Evolutionary conservation across 2,888 invertebrate species (phyloP).

Genomic region (Stenoptilia bipunctidactyla): DNA sequence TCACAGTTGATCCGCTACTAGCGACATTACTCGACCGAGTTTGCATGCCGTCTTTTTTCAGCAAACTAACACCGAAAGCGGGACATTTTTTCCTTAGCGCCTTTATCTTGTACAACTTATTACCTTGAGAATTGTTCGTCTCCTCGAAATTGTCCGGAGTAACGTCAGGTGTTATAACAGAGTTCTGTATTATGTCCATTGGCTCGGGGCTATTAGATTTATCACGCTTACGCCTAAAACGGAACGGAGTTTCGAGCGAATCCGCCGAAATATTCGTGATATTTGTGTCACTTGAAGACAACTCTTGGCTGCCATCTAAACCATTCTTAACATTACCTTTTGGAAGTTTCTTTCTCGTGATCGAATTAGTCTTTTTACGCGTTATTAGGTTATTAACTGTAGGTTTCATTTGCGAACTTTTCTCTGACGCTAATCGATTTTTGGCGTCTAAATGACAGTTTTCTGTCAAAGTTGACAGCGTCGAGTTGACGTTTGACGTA

Average conservation of each 20-base stretch:
- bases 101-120: slow-evolving; percentile 62
- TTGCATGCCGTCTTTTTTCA: slow-evolving; percentile 59
- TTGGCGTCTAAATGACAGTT: slow-evolving; percentile 62
- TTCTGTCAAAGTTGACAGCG: slow-evolving; percentile 53
- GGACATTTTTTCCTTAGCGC: slow-evolving; percentile 60
- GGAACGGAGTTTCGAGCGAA: slow-evolving; percentile 53
- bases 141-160: slow-evolving; percentile 58
- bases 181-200: slow-evolving; percentile 54
- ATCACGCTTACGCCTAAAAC: slow-evolving; percentile 57
- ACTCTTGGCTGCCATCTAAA: slow-evolving; percentile 46
- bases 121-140: slow-evolving; percentile 58
- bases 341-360: slow-evolving; percentile 49
- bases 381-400: slow-evolving; percentile 28
- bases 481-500: slow-evolving; percentile 49
- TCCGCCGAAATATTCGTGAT: slow-evolving; percentile 61
- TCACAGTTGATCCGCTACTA: slow-evolving; percentile 42
- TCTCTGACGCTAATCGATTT: slow-evolving; percentile 51
- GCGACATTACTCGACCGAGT: slow-evolving; percentile 59
- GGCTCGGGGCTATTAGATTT: slow-evolving; percentile 59
- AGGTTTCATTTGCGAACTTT: slow-evolving; percentile 31
- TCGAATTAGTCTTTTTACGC: slow-evolving; percentile 59
- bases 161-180: slow-evolving; percentile 52
- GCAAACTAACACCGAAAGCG: slow-evolving; percentile 44
- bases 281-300: slow-evolving; percentile 64
- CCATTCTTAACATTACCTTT: slow-evolving; percentile 39